A percentile compares a stretch with the other conserved stretches of the same genome.
These are phyloP conservation scores for Fistularia tabacaria DNA, from an alignment of 2,797 vertebrate species.

Conservation along the genomic window DNA sequence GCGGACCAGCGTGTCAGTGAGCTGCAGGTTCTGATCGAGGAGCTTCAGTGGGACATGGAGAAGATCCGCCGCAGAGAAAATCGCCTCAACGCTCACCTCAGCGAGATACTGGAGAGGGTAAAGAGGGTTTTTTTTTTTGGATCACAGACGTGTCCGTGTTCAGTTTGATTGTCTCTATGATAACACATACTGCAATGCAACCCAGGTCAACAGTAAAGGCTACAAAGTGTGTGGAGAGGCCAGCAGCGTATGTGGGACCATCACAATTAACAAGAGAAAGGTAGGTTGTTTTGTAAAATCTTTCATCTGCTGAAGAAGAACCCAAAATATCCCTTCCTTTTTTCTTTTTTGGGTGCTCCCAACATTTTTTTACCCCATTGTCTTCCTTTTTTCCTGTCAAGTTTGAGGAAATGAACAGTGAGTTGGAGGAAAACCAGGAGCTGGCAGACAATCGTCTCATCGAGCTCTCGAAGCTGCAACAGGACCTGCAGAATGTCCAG, in stretches of 20 bases:
- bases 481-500: constrained; percentile 88
- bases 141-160: too few relatives aligned
- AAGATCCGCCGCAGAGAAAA: constrained; percentile 95
- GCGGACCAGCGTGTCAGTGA: constrained; percentile 90
- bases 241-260: constrained; percentile 94
- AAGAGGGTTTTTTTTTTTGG: constrained; percentile 1
- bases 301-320: background rate
- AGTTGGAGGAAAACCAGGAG: constrained; percentile 94
- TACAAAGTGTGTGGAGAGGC: constrained; percentile 97
- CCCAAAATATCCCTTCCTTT: background rate
- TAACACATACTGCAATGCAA: constrained; percentile 2
- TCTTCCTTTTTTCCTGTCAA: background rate
- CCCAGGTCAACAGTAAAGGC: constrained; percentile 95
- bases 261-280: constrained; percentile 96
- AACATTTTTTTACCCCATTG: background rate
- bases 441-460: constrained; percentile 88
- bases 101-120: constrained; percentile 90
- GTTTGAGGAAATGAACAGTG: constrained; percentile 98
- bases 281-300: constrained; percentile 55
- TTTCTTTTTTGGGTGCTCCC: background rate
- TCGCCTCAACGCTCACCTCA: constrained; percentile 89
- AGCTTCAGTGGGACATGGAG: constrained; percentile 98
- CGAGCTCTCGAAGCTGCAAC: constrained; percentile 90
- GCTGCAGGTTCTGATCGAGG: constrained; percentile 90
- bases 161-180: background rate